phyloP scores from a whole-genome alignment of 1,140 invertebrate species.

The Agraylea sexmaculata region DNA sequence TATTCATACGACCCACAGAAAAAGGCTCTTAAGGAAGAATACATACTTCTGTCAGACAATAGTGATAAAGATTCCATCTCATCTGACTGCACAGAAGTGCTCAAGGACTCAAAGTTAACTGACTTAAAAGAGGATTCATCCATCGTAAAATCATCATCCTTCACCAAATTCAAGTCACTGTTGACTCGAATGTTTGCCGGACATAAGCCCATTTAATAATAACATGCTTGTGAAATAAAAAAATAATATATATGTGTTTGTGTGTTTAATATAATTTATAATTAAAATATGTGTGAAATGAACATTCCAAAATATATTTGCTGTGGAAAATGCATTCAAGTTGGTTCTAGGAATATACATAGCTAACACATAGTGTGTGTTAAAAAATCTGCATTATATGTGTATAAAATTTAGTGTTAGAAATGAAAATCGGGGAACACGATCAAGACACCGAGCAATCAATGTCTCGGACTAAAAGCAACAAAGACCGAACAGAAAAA shows the following conservation, averaged over 20 bases:
- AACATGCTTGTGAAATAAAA: too few species aligned
- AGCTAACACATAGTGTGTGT: too few species aligned
- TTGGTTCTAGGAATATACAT: too few species aligned
- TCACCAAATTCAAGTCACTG: conserved; percentile 17
- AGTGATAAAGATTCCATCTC: conserved; percentile 6
- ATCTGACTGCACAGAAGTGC: neutral
- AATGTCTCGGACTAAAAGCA: too few species aligned
- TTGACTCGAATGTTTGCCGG: conserved; percentile 16
- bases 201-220: conserved; percentile 8
- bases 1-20: conserved; percentile 14
- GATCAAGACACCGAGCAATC: too few species aligned
- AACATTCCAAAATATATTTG: too few species aligned
- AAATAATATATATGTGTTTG: conserved; percentile 12
- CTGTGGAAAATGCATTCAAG: too few species aligned
- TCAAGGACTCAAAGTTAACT: neutral
- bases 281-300: too few species aligned
- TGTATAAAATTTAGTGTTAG: too few species aligned
- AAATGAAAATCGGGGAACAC: too few species aligned
- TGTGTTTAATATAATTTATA: conserved; percentile 7
- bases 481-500: neutral
- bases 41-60: conserved; percentile 10
- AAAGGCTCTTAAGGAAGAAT: conserved; percentile 13
- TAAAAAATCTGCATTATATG: too few species aligned
- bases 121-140: conserved; percentile 6
- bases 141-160: conserved; percentile 17